phyloP scores from a whole-genome alignment of 53 echinoderm and acorn worm genomes.

The Luidia sarsii region DNA sequence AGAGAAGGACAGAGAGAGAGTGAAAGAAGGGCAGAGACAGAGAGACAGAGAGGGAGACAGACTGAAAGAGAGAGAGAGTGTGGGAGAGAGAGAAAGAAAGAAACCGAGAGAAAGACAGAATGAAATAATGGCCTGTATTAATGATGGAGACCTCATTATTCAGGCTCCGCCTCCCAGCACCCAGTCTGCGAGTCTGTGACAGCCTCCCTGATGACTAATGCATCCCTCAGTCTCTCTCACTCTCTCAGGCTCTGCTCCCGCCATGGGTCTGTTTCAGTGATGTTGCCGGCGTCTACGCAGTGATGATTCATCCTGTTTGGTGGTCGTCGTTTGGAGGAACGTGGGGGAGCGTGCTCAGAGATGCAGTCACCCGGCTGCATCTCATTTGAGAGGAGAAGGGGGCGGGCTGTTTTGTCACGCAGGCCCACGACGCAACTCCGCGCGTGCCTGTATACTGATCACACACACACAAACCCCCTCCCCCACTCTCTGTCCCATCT shows the following conservation, averaged over 20 bases:
- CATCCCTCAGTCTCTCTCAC: slow-evolving; percentile 4
- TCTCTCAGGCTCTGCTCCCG: background rate
- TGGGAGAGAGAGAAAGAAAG: no score
- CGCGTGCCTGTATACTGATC: slow-evolving; percentile 29
- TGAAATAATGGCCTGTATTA: no score
- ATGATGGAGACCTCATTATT: slow-evolving; percentile 45
- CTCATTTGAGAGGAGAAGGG: no score
- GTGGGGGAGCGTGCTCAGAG: background rate
- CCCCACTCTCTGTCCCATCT: background rate
- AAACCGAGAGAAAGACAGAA: background rate
- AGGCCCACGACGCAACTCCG: background rate
- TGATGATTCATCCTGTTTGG: slow-evolving; percentile 56
- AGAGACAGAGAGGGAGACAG: no score
- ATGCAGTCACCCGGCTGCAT: slow-evolving; percentile 38
- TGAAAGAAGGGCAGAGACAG: background rate
- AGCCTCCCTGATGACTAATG: slow-evolving; percentile 48
- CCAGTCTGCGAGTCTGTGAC: background rate
- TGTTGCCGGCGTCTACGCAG: background rate
- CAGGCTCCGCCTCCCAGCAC: slow-evolving; percentile 40
- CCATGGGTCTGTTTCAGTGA: no score
- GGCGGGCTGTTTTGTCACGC: slow-evolving; percentile 3
- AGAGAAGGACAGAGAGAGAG: no score
- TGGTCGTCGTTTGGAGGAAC: no score
- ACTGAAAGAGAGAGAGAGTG: background rate
- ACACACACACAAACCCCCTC: background rate